Evolutionary conservation across 2,113 vertebrate genomes (phyloP), one percentile per base, ranked within the genome.

Genomic region (Cranoglanis bouderius): DNA sequence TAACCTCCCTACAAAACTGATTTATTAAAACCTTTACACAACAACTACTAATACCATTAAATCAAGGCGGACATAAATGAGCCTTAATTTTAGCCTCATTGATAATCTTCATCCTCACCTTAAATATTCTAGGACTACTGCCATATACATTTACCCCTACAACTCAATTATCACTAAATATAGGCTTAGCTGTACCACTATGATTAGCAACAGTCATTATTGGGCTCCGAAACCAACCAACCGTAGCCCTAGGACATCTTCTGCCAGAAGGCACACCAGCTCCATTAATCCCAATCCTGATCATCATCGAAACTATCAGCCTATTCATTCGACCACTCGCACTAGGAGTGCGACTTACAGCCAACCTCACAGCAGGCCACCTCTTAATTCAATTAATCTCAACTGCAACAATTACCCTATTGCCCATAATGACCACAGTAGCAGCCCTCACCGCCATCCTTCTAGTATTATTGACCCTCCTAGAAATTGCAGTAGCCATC

Each of bases 221-320:
- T 2, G 91, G 91, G 0, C 19, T 91, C 8, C 88, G 89, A 21
- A 91, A 92, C 0, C 90, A 89, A 51, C 90, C 85, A 0, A 91
- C 89, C 0, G 24, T 4, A 1, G 35, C 91, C 7, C 59, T 91
- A 59, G 90, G 81, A 0, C 88, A 91, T n/a, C 61, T 91, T 0
- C 38, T 92, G 0, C 92, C 92, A 43, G 87, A 91, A 84, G 90
- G 91, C 0, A 92, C 85, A 0, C 89, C 89, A 0, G n/a, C 26
- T 0, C 83, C 49, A 0, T 55, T 92, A 14, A 91, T 90, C 18
- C 89, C 91, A 0, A 0, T 87, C 1, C 32, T 92, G 13, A 90
- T 92, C n/a, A 86, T 92, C 13, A 91, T 92, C 65, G 89, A 92
- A 67, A 92, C 89, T 3, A 90, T 91, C 12, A 91, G 90, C 67